These are phyloP conservation scores for Ecliptopera silaceata DNA, from an alignment of 2,888 invertebrate genomes.

Conservation along the genomic window DNA sequence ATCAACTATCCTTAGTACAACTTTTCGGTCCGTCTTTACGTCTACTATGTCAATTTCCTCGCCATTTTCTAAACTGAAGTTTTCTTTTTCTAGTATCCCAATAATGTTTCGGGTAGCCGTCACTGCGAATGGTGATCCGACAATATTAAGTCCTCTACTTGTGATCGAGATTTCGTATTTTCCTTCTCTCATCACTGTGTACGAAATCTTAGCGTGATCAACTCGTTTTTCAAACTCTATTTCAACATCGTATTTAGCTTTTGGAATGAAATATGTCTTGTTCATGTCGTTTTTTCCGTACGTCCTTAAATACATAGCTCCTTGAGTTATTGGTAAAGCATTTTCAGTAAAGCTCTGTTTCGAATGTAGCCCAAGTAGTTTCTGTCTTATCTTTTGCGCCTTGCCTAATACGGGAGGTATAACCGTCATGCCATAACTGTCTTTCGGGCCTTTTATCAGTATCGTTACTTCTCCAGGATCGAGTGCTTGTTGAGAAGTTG, in stretches of 20 bases:
- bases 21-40: conserved; percentile 71
- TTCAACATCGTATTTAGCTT: conserved; percentile 77
- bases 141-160: conserved; percentile 79
- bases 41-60: conserved; percentile 78
- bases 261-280: conserved; percentile 75
- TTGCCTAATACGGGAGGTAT: conserved; percentile 74
- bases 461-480: conserved; percentile 77
- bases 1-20: conserved; percentile 78
- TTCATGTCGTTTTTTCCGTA: conserved; percentile 75
- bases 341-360: conserved; percentile 66
- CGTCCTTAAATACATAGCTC: conserved; percentile 69
- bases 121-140: conserved; percentile 84
- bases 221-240: conserved; percentile 72
- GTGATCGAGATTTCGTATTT: conserved; percentile 83
- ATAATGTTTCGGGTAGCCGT: conserved; percentile 71
- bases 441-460: conserved; percentile 74
- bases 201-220: conserved; percentile 79
- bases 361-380: conserved; percentile 66
- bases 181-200: conserved; percentile 77
- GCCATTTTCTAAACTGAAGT: conserved; percentile 69
- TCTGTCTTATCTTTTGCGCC: conserved; percentile 74
- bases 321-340: conserved; percentile 71
- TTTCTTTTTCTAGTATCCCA: conserved; percentile 62
- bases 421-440: conserved; percentile 71
- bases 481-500: conserved; percentile 74